Conservation (phyloP, 2,113 vertebrate species). For the Pogona vitticeps region DNA sequence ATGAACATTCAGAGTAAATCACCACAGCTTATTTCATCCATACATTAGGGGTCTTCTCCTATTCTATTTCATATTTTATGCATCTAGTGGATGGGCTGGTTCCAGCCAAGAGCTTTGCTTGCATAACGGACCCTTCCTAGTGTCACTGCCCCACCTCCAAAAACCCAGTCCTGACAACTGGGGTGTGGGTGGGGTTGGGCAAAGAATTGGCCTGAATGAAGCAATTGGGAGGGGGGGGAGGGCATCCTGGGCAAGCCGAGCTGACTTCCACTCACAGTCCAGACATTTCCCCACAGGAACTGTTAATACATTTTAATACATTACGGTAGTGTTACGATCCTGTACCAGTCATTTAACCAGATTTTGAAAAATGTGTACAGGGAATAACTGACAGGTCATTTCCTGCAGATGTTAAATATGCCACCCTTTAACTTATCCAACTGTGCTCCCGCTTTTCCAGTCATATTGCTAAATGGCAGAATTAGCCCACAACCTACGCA, state of each 20-base stretch:
- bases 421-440: neutral
- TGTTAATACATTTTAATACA: neutral
- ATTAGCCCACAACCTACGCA: neutral
- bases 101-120: neutral
- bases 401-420: neutral
- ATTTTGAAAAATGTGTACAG: neutral
- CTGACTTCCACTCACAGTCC: no score
- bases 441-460: neutral
- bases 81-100: no score
- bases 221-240: no score
- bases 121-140: neutral
- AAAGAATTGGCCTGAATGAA: neutral
- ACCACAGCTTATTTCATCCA: neutral
- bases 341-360: neutral
- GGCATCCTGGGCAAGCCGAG: no score
- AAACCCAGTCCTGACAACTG: neutral
- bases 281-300: neutral
- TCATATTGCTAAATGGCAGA: neutral
- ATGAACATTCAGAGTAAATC: neutral
- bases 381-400: neutral
- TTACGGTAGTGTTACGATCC: neutral
- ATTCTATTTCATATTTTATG: neutral
- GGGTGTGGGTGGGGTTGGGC: neutral
- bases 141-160: no score
- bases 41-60: neutral